Conservation (phyloP, 2,113 vertebrate species). For the Calidris pygmaea region DNA sequence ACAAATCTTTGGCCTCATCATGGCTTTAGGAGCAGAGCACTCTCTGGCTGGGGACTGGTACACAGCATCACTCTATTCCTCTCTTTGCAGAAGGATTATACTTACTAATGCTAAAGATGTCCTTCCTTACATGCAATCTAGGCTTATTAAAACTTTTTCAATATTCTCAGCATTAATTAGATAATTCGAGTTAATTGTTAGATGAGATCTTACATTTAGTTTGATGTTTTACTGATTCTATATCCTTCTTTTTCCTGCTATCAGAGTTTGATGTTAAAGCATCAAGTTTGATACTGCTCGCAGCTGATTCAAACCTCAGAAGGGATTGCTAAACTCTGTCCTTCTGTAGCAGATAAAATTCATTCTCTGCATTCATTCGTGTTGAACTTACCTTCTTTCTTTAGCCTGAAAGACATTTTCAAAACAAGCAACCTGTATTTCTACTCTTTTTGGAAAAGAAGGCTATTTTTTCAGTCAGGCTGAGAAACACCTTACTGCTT, state of each 20-base stretch:
- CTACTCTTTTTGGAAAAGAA: neutral
- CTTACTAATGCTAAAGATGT: neutral
- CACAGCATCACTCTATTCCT: neutral
- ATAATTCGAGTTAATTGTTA: neutral
- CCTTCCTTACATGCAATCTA: neutral
- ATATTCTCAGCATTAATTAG: neutral
- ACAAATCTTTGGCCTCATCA: neutral
- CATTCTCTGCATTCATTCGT: neutral
- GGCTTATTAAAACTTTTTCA: neutral
- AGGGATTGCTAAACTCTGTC: neutral
- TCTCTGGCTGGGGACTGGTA: neutral
- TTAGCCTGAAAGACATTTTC: neutral
- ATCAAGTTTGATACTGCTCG: neutral
- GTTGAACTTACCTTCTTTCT: neutral
- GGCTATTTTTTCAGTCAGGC: neutral
- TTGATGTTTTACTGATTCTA: neutral
- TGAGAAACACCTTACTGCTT: neutral
- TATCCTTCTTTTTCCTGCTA: neutral
- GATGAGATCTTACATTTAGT: neutral
- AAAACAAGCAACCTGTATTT: neutral
- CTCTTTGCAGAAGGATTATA: neutral
- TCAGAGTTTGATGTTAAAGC: neutral
- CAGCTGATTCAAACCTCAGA: neutral
- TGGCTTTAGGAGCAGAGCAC: rapidly evolving
- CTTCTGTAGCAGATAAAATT: neutral